phyloP scores from a whole-genome alignment of 2,888 invertebrate genomes.

The Agrochola lychnidis region DNA sequence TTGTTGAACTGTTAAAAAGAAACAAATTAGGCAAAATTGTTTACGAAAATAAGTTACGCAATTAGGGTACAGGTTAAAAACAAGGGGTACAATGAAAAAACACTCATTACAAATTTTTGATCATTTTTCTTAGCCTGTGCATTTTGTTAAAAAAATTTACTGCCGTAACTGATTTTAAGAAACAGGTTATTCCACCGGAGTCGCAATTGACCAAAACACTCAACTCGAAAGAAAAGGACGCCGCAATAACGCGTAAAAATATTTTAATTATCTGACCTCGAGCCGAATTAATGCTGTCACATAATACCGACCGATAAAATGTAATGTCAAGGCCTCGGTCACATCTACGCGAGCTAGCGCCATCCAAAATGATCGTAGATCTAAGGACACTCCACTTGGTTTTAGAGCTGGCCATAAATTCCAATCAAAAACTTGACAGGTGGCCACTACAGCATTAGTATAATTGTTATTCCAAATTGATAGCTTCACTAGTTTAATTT shows the following conservation, averaged over 20 bases:
- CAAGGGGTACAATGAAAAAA: not conserved
- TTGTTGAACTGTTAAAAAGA: too few species aligned
- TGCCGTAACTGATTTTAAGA: not conserved
- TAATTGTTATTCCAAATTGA: constrained; percentile 56
- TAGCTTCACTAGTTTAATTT: constrained; percentile 50
- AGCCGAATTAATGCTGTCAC: constrained; percentile 39
- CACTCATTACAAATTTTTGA: not conserved
- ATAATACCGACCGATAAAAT: constrained; percentile 31
- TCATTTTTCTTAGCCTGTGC: not conserved
- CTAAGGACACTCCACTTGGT: constrained; percentile 75
- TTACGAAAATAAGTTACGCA: too few species aligned
- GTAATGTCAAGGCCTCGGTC: constrained; percentile 59
- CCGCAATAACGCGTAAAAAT: not conserved
- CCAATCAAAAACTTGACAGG: constrained; percentile 70
- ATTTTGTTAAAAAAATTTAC: not conserved
- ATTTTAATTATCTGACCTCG: constrained; percentile 34
- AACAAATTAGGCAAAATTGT: too few species aligned
- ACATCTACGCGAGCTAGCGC: constrained; percentile 23
- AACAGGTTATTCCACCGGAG: constrained; percentile 6
- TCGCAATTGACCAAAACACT: not conserved
- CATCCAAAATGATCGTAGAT: constrained; percentile 56
- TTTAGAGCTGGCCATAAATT: constrained; percentile 75
- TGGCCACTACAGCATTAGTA: constrained; percentile 51
- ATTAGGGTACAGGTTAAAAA: not conserved
- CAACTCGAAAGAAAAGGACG: constrained; percentile 11